Evolutionary conservation across 2,888 invertebrate species (phyloP).

Genomic region (Oligia latruncula): DNA sequence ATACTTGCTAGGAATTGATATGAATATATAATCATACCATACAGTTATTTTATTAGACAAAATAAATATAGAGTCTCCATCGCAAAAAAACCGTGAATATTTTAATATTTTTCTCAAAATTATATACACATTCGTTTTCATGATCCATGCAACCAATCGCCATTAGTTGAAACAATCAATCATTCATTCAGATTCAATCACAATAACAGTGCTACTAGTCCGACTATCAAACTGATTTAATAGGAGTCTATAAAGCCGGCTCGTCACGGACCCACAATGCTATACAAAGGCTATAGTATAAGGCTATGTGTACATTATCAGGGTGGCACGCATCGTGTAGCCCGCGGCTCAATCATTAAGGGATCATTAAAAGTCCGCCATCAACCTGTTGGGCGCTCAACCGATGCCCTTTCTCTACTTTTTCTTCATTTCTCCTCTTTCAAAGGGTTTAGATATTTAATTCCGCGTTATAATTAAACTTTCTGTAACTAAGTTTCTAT

Average conservation of each 20-base stretch:
- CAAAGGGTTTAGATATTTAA: conserved; percentile 68
- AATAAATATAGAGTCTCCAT: background rate
- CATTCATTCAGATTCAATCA: conserved; percentile 15
- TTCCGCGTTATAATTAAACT: conserved; percentile 55
- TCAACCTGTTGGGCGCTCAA: conserved; percentile 75
- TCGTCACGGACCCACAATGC: conserved; percentile 25
- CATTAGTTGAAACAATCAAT: conserved; percentile 12
- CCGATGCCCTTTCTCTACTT: conserved; percentile 73
- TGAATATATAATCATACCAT: background rate
- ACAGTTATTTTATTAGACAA: background rate
- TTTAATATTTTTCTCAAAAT: background rate
- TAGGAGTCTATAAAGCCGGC: conserved; percentile 32
- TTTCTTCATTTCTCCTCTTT: conserved; percentile 67
- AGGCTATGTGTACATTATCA: conserved; percentile 64
- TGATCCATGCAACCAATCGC: background rate
- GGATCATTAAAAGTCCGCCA: conserved; percentile 82
- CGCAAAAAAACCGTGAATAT: background rate
- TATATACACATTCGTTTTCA: background rate
- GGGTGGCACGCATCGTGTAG: conserved; percentile 74
- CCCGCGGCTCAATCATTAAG: conserved; percentile 84
- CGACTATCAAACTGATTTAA: conserved; percentile 34
- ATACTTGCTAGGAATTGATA: background rate
- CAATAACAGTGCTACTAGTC: conserved; percentile 7
- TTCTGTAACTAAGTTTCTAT: conserved; percentile 34
- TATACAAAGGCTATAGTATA: conserved; percentile 44